phyloP scores from a whole-genome alignment of 2,113 vertebrate genomes.

The Globicephala melas region DNA sequence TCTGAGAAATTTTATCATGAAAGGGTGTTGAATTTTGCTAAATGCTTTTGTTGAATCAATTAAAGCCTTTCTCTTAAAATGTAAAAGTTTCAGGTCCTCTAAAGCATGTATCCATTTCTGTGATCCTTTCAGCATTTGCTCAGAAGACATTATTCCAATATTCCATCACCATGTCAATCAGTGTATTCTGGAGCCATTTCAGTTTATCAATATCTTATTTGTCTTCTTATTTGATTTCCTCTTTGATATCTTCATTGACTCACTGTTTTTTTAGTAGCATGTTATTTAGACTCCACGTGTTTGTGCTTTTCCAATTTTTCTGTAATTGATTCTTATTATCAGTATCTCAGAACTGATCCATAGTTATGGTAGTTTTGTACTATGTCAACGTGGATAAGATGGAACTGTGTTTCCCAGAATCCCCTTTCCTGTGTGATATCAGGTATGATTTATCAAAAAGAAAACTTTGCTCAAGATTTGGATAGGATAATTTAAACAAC shows the following conservation, averaged over 20 bases:
- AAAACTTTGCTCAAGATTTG: not conserved
- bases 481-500: not conserved
- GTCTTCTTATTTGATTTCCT: not conserved
- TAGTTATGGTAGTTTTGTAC: not conserved
- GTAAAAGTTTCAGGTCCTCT: not conserved
- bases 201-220: not conserved
- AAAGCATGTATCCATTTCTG: not conserved
- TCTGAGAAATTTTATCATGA: not conserved
- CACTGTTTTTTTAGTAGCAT: not conserved
- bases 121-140: not conserved
- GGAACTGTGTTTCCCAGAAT: not conserved
- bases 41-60: not conserved
- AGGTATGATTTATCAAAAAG: not conserved
- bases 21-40: not conserved
- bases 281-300: too few relatives aligned
- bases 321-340: not conserved
- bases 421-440: not conserved
- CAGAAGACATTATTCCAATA: not conserved
- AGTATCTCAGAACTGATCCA: not conserved
- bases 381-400: not conserved
- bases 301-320: not conserved
- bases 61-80: not conserved
- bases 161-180: not conserved
- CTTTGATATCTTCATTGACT: not conserved
- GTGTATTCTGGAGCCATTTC: not conserved